Evolutionary conservation across 2,888 invertebrate species (phyloP).

Genomic region (Leptopilina drosophilae): DNA sequence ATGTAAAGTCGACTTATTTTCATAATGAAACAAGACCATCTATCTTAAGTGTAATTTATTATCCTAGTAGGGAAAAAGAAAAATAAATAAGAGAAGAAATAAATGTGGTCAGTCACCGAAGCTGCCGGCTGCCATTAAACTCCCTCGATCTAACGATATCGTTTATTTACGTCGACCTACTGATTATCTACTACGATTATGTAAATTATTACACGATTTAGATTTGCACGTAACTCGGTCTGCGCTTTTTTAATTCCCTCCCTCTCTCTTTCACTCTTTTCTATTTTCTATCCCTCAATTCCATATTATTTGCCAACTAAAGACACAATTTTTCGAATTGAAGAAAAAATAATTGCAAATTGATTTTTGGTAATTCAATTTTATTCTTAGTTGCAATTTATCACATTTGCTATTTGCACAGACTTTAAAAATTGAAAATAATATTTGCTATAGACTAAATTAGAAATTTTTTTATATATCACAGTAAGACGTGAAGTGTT

Average conservation of each 20-base stretch:
- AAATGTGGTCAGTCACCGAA: constrained; percentile 24
- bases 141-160: constrained; percentile 31
- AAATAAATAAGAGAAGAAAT: constrained; percentile 13
- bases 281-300: neutral
- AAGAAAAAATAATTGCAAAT: no score
- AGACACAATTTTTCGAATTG: no score
- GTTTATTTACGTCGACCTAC: constrained; percentile 29
- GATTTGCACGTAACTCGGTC: constrained; percentile 5
- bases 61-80: neutral
- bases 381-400: no score
- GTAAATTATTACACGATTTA: constrained; percentile 32
- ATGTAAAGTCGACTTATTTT: constrained; percentile 14
- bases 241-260: neutral
- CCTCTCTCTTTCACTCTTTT: neutral
- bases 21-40: constrained; percentile 9
- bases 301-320: neutral
- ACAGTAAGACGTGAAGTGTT: no score
- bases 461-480: no score
- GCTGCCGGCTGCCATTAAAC: constrained; percentile 21
- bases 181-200: constrained; percentile 30
- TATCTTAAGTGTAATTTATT: constrained; percentile 1
- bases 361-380: no score
- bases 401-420: no score
- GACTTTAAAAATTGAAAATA: no score
- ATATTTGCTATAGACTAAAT: no score